Percentiles rank a stretch among this genome's conserved stretches.
Evolutionary conservation across 2,113 vertebrate genomes (phyloP).

Genomic region (Pterocles gutturalis): DNA sequence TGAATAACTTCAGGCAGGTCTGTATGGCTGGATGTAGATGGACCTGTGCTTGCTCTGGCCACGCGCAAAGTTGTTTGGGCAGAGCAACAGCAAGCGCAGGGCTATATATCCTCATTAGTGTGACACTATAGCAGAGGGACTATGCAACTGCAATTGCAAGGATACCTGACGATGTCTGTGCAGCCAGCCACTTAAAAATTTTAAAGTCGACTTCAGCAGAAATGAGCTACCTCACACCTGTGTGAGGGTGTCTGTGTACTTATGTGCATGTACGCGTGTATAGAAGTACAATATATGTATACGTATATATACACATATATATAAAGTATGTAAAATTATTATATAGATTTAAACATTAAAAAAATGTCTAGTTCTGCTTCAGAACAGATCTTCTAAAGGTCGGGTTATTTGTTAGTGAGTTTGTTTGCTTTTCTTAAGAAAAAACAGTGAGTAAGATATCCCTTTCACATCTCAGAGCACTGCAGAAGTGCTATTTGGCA

Average conservation of each 20-base stretch:
- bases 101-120: background rate
- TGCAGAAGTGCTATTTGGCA: background rate
- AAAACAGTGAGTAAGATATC: background rate
- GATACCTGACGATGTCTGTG: background rate
- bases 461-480: background rate
- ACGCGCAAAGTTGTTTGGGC: background rate
- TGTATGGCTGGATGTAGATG: accelerated
- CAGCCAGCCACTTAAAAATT: background rate
- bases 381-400: background rate
- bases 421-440: background rate
- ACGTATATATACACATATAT: no score
- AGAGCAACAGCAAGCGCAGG: background rate
- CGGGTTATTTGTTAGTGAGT: no score
- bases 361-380: background rate
- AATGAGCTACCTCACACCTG: background rate
- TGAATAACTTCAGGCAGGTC: background rate
- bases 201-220: background rate
- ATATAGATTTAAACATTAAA: background rate
- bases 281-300: background rate
- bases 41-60: background rate
- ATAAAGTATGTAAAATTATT: background rate
- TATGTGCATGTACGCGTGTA: no score
- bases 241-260: background rate
- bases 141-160: background rate
- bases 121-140: background rate